Evolutionary conservation across 2,113 vertebrate genomes (phyloP).

Genomic region (Actenoides hombroni): DNA sequence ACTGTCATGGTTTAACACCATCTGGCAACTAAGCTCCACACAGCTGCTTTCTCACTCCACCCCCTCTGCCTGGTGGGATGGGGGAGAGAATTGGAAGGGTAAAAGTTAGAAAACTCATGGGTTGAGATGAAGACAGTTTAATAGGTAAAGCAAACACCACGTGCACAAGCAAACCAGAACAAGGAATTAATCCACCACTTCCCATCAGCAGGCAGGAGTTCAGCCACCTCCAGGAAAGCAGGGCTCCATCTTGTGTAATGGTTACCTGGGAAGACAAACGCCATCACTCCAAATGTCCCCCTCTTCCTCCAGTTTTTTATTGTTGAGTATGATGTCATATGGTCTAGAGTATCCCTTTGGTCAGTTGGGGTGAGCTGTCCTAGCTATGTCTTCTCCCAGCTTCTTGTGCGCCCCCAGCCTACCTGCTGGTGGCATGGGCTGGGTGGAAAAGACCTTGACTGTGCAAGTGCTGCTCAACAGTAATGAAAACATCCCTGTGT

Average conservation of each 20-base stretch:
- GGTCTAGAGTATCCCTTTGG: neutral
- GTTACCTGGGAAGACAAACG: neutral
- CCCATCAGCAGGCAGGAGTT: neutral
- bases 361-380: neutral
- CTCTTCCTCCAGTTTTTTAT: neutral
- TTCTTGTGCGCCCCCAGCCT: neutral
- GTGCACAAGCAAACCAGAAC: neutral
- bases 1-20: neutral
- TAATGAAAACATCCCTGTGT: neutral
- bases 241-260: rapidly evolving
- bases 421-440: neutral
- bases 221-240: neutral
- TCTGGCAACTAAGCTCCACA: neutral
- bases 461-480: neutral
- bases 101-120: neutral
- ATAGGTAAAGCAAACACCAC: neutral
- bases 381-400: neutral
- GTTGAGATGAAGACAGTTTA: neutral
- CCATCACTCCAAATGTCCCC: neutral
- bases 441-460: neutral
- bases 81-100: neutral
- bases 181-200: neutral
- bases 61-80: too few relatives aligned
- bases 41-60: neutral
- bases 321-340: neutral